These are phyloP conservation scores for Lasioglossum figueresi DNA, from an alignment of 2,888 invertebrate genomes.

Conservation along the genomic window DNA sequence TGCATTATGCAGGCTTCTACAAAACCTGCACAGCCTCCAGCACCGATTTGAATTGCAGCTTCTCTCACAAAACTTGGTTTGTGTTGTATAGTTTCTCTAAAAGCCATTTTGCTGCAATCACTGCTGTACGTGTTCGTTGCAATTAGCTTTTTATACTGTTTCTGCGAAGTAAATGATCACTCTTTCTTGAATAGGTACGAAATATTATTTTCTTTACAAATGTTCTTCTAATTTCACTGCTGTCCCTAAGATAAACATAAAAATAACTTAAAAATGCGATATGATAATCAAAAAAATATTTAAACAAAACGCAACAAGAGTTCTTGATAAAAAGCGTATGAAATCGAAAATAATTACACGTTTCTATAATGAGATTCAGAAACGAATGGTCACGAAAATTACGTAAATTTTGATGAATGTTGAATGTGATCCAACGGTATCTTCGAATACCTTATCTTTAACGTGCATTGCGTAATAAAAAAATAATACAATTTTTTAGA, in stretches of 20 bases:
- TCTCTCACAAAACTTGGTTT: slow-evolving; percentile 85
- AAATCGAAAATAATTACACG: slow-evolving; percentile 8
- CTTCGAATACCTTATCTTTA: background rate
- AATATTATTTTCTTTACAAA: slow-evolving; percentile 3
- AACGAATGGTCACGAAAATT: background rate
- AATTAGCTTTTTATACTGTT: background rate
- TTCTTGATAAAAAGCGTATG: background rate
- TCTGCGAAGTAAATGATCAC: background rate
- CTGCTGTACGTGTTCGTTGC: background rate
- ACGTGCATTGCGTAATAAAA: slow-evolving; percentile 20
- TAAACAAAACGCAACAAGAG: background rate
- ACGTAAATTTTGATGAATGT: background rate
- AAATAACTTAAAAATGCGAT: slow-evolving; percentile 3
- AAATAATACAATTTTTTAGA: background rate
- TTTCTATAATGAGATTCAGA: background rate
- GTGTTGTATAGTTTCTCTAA: slow-evolving; percentile 24
- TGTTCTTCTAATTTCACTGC: slow-evolving; percentile 13
- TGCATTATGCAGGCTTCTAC: slow-evolving; percentile 98
- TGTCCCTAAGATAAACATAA: slow-evolving; percentile 29
- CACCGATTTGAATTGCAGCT: slow-evolving; percentile 92
- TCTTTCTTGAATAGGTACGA: background rate
- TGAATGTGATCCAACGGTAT: slow-evolving; percentile 19
- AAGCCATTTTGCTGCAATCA: slow-evolving; percentile 45
- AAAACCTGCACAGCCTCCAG: slow-evolving; percentile 96
- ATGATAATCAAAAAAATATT: background rate